Base-by-base conservation (phyloP, 2,888 invertebrate genomes). In the Graphium colonna region DNA sequence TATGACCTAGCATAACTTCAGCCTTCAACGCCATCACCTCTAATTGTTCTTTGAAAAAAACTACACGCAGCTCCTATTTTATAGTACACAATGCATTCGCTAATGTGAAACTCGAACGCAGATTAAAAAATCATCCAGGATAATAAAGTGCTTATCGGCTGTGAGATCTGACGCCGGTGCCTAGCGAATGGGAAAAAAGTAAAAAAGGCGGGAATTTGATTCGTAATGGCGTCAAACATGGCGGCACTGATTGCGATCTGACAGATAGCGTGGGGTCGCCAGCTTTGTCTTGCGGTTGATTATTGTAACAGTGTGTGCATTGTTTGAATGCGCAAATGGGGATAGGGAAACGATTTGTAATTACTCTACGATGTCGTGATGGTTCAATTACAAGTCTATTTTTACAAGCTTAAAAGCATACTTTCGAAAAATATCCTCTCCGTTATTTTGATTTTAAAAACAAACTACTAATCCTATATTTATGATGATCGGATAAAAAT, bases 41-140 rank as follows among this genome's bases (percentile, higher is more conserved):
- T 38, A 48, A 52, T 52, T 40, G 44, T 54, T 54, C 39, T 47
- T 18, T 39, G 44, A 49, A 49, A 39, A 54, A 39, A 36, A 12
- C n/a, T 12, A 36, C 36, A 13, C 36, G 12, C 21, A 49, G 31
- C 33, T 43, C 43, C 44, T 40, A 49, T 45, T 54, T 44, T 31
- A 21, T 44, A 40, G 40, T 40, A 44, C 66, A 69, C 67, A 71
- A 72, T 67, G 71, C 75, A 75, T 75, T 76, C 73, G 72, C 60
- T 74, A 77, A 79, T 79, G 77, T 70, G 75, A 82, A 82, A 79
- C 75, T 65, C 63, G 76, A 73, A 63, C 76, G 72, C 71, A 83
- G 82, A 85, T 85, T 83, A 86, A 84, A 85, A 86, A 83, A 84
- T 84, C 83, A 84, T 85, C 80, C 82, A 82, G 84, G 81, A 85